These are phyloP conservation scores for Catagonus wagneri DNA, from an alignment of 2,113 vertebrate species.

Conservation along the genomic window DNA sequence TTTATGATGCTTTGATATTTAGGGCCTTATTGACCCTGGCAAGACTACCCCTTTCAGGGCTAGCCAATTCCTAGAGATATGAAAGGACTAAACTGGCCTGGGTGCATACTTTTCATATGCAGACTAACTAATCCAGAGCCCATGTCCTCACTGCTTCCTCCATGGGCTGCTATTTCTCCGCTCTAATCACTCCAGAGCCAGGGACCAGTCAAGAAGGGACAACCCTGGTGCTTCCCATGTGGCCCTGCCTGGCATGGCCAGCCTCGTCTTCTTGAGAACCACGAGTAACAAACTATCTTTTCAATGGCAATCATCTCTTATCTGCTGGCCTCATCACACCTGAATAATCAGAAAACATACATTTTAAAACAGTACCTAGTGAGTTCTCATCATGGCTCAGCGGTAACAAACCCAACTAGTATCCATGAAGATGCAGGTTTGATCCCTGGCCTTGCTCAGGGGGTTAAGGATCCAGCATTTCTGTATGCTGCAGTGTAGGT, in stretches of 20 bases:
- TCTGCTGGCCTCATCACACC: background rate
- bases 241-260: fast-evolving
- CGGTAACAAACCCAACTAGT: too few species aligned
- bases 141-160: background rate
- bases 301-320: background rate
- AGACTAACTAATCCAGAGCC: background rate
- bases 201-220: background rate
- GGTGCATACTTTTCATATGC: background rate
- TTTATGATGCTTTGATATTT: background rate
- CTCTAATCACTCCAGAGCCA: background rate
- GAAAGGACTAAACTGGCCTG: background rate
- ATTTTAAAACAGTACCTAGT: background rate
- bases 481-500: too few species aligned
- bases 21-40: background rate
- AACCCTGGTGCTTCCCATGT: fast-evolving
- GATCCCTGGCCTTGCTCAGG: too few species aligned
- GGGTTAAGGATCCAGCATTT: too few species aligned
- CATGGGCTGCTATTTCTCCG: too few species aligned
- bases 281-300: background rate
- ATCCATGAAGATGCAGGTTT: too few species aligned
- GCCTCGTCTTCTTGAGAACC: background rate
- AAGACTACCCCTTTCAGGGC: background rate
- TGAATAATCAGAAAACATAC: background rate
- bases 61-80: background rate
- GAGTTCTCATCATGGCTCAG: too few species aligned